Base-by-base conservation (phyloP, 2,888 invertebrate species). In the Catocala nupta region DNA sequence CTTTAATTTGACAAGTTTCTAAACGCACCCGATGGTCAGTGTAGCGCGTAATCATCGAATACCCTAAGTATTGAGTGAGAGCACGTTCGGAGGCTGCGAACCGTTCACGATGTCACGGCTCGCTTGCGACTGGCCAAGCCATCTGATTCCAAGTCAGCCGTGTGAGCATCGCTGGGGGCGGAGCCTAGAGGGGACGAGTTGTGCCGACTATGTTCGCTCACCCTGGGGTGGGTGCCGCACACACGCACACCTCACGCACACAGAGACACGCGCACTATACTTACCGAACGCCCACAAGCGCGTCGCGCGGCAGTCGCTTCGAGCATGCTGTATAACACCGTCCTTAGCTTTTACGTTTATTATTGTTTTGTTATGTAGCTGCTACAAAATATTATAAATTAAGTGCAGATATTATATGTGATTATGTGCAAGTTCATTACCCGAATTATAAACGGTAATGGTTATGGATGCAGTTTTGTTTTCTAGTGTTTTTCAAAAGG, bases 121-220 rank as follows among this genome's bases (percentile, higher is more conserved):
- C 89, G 93, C 84, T 93, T 85, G 86, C 92, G 92, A 94, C 94
- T 94, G 94, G 90, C 92, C 92, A 87, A 90, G 90, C 92, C 92
- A 92, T 93, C 93, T 93, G 93, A 93, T 94, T 93, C 88, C 93
- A 93, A 94, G 83, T 94, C 91, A 94, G 91, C 94, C 94, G 94
- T 94, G 90, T 93, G 94, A 94, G 93, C 94, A 94, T 87, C 87
- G 80, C 78, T 66, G 79, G 85, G 90, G 93, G 92, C 90, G 91
- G 90, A 81, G 92, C 91, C 81, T 88, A 78, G 77, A 77, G 74
- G 86, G 86, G 83, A 82, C 76, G 76, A 77, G 68, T 71, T 71
- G 70, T 73, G 66, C 84, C 81, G 81, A 73, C 75, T 63, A 64
- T 72, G 70, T 77, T 71, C 71, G 69, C 76, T 75, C 81, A 83